Percentiles rank a stretch among this genome's conserved stretches.
Conservation (phyloP, 2,797 vertebrate species). For the Delichon dasypus region DNA sequence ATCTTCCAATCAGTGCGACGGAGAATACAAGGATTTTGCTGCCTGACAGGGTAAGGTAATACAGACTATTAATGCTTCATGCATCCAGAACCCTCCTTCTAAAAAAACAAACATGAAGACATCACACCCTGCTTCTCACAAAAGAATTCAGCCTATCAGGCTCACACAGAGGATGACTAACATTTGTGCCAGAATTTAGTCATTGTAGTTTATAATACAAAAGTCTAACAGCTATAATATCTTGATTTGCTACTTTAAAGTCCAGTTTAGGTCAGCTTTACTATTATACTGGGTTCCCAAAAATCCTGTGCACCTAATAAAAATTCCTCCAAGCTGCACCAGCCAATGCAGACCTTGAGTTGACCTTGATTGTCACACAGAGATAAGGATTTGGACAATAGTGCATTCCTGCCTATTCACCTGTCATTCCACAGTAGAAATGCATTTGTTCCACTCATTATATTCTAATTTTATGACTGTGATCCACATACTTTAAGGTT, state of each 20-base stretch:
- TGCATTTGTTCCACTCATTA: slow-evolving; percentile 34
- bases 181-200: background rate
- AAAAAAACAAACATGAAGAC: background rate
- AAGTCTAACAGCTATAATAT: background rate
- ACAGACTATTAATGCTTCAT: background rate
- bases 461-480: slow-evolving; percentile 31
- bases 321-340: slow-evolving; percentile 10
- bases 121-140: background rate
- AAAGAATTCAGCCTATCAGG: background rate
- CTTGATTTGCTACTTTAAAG: background rate
- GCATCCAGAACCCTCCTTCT: background rate
- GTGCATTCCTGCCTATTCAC: slow-evolving; percentile 3
- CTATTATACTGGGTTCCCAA: background rate
- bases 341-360: background rate
- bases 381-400: slow-evolving; percentile 22
- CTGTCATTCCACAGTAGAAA: background rate
- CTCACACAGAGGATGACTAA: background rate
- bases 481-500: background rate
- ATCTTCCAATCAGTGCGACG: background rate
- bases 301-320: background rate
- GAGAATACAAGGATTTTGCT: background rate
- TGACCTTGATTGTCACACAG: slow-evolving; percentile 22
- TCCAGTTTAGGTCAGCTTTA: background rate
- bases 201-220: background rate
- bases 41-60: background rate